phyloP scores from a whole-genome alignment of 1,140 invertebrate species.

The Bombus haemorrhoidalis region DNA sequence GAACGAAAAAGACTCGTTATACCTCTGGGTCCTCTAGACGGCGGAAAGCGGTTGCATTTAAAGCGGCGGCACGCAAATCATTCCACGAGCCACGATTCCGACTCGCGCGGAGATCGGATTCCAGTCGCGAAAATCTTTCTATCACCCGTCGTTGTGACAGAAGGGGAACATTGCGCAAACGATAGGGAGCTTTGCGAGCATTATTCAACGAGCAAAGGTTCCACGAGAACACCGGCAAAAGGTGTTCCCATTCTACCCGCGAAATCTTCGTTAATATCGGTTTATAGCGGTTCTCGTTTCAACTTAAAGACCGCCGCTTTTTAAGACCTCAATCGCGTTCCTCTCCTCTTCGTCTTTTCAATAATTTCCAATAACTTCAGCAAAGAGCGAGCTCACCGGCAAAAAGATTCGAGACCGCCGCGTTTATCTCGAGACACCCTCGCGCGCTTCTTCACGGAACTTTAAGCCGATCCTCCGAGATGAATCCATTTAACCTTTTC shows the following conservation, averaged over 20 bases:
- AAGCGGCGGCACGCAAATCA: conserved; percentile 18
- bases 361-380: conserved; percentile 21
- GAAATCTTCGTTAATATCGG: conserved; percentile 27
- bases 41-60: conserved; percentile 14
- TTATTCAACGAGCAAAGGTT: conserved; percentile 17
- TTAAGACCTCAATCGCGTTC: background rate
- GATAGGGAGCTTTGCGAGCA: background rate
- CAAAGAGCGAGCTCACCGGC: too few species aligned
- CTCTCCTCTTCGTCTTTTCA: background rate
- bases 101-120: conserved; percentile 1
- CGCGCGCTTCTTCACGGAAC: background rate
- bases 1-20: conserved; percentile 41
- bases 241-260: background rate
- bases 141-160: background rate
- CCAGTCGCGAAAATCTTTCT: conserved; percentile 37
- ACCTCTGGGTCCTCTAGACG: conserved; percentile 20
- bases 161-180: background rate
- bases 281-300: background rate
- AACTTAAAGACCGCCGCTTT: background rate
- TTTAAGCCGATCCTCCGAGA: background rate
- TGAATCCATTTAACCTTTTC: conserved; percentile 2
- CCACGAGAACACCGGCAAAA: background rate
- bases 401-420: background rate
- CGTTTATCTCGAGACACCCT: conserved; percentile 1
- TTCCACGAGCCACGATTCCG: background rate